phyloP scores from a whole-genome alignment of 2,888 invertebrate genomes.

The Gortyna flavago region DNA sequence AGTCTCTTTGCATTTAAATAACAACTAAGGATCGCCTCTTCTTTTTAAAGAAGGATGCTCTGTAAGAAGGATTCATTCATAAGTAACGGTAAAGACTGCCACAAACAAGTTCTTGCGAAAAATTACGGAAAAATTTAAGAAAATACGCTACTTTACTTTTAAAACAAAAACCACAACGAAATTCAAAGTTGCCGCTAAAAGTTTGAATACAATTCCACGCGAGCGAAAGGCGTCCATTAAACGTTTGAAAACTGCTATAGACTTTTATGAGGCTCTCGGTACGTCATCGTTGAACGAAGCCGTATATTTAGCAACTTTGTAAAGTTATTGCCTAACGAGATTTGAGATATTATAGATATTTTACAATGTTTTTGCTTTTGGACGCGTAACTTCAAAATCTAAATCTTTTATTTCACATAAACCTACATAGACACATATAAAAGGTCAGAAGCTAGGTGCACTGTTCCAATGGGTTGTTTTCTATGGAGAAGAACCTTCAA shows the following conservation, averaged over 20 bases:
- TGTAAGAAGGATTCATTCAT: conserved; percentile 39
- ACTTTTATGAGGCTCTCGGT: conserved; percentile 77
- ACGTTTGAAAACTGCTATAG: conserved; percentile 73
- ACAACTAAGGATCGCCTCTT: conserved; percentile 19
- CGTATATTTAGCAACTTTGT: conserved; percentile 77
- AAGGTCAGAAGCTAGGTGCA: neutral
- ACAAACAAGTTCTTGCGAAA: conserved; percentile 41
- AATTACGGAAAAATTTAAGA: conserved; percentile 50
- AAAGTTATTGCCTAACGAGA: conserved; percentile 69
- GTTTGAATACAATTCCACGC: conserved; percentile 70
- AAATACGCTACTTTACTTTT: conserved; percentile 46
- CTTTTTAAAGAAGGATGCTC: conserved; percentile 24
- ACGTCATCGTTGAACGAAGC: conserved; percentile 70
- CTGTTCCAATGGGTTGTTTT: neutral
- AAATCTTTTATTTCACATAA: neutral
- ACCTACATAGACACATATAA: too few relatives aligned
- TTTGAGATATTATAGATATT: conserved; percentile 55
- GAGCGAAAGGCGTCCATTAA: conserved; percentile 72
- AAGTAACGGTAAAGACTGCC: conserved; percentile 30
- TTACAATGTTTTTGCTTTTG: conserved; percentile 53
- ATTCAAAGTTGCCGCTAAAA: conserved; percentile 67
- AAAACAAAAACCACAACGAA: conserved; percentile 64
- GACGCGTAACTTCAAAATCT: neutral
- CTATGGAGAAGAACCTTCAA: neutral
- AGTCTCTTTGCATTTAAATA: conserved; percentile 36